phyloP scores from a whole-genome alignment of 2,888 invertebrate species.

The Sinohyriopsis cumingii region DNA sequence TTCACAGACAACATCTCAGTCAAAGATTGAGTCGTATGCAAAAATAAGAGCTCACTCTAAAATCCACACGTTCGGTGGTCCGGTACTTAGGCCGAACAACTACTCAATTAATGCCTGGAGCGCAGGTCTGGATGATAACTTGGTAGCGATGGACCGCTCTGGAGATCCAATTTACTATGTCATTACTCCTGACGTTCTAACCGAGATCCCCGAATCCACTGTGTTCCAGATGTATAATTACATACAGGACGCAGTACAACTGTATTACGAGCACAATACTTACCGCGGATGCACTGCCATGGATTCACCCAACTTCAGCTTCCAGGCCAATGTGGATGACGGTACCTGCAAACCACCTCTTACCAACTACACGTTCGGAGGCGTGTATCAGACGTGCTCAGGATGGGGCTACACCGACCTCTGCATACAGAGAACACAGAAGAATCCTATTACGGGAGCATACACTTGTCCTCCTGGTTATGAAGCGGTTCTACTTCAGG shows the following conservation, averaged over 20 bases:
- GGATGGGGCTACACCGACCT: slow-evolving; percentile 26
- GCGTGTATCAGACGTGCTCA: slow-evolving; percentile 53
- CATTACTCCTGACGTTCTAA: slow-evolving; percentile 46
- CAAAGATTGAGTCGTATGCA: slow-evolving; percentile 31
- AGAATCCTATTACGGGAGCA: slow-evolving; percentile 54
- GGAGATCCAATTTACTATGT: slow-evolving; percentile 59
- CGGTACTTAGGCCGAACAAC: slow-evolving; percentile 43
- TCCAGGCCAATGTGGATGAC: slow-evolving; percentile 60
- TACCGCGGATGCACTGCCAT: slow-evolving; percentile 56
- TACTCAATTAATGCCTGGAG: slow-evolving; percentile 50
- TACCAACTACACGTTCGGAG: slow-evolving; percentile 60
- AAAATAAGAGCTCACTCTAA: slow-evolving; percentile 37
- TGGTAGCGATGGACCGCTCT: slow-evolving; percentile 56
- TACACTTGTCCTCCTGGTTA: slow-evolving; percentile 50
- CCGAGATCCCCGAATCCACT: slow-evolving; percentile 51
- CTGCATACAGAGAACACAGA: slow-evolving; percentile 31
- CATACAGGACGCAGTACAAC: slow-evolving; percentile 46
- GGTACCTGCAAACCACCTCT: slow-evolving; percentile 47
- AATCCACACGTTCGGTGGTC: slow-evolving; percentile 42
- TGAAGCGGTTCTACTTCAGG: slow-evolving; percentile 39
- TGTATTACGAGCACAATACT: slow-evolving; percentile 59
- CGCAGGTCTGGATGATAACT: slow-evolving; percentile 39
- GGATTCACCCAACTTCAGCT: slow-evolving; percentile 56
- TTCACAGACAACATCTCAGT: slow-evolving; percentile 23
- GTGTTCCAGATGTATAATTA: slow-evolving; percentile 34